These are phyloP conservation scores for Triplophysa yarkandensis DNA, from an alignment of 2,797 vertebrate species.

Conservation along the genomic window DNA sequence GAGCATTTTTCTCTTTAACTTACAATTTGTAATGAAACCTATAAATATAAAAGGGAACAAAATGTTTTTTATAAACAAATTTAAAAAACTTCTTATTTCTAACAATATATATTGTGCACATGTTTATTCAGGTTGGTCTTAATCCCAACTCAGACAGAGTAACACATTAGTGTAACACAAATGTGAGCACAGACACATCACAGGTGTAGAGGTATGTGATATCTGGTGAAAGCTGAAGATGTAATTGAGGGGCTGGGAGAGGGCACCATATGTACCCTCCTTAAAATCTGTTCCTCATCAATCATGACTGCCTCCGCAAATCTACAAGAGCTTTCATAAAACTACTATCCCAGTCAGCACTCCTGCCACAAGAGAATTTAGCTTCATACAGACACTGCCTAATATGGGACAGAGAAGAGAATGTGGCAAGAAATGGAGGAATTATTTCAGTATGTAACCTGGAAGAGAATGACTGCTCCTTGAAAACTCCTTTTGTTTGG, in stretches of 20 bases:
- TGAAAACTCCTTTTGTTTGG: background rate
- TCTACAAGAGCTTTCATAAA: slow-evolving; percentile 57
- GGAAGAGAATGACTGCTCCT: background rate
- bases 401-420: slow-evolving; percentile 69
- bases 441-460: slow-evolving; percentile 53
- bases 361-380: slow-evolving; percentile 41
- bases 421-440: slow-evolving; percentile 14
- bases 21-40: background rate
- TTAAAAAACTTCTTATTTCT: background rate
- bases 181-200: background rate
- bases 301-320: slow-evolving; percentile 57
- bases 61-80: too few species aligned
- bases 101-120: background rate
- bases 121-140: too few species aligned
- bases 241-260: slow-evolving; percentile 6
- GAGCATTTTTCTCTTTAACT: too few species aligned
- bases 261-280: background rate
- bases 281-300: slow-evolving; percentile 57
- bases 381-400: slow-evolving; percentile 60
- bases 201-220: background rate
- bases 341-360: slow-evolving; percentile 17
- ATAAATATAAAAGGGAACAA: too few species aligned
- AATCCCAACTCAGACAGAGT: background rate
- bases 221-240: background rate
- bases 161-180: background rate